Percentiles rank a stretch among this genome's conserved stretches.
phyloP scores from a whole-genome alignment of 2,113 vertebrate species.

The Alethe diademata region DNA sequence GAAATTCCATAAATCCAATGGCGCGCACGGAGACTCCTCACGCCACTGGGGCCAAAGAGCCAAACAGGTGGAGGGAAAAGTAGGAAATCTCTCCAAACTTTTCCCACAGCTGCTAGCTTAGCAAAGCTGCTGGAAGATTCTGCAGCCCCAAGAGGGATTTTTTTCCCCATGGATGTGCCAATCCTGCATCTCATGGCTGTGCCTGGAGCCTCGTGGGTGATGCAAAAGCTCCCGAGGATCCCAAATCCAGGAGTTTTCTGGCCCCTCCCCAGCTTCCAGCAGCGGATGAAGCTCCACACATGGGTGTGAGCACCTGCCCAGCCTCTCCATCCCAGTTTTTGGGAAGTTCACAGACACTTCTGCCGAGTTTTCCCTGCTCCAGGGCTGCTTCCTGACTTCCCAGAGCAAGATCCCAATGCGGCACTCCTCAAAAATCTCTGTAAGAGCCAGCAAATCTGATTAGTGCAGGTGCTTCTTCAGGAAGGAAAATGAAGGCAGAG shows the following conservation, averaged over 20 bases:
- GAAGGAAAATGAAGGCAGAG: not conserved
- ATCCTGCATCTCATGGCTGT: rapidly evolving
- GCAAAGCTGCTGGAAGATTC: not conserved
- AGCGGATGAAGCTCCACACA: not conserved
- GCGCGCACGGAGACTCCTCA: rapidly evolving
- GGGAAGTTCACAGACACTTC: not conserved
- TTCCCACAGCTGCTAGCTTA: not conserved
- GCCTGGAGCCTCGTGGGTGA: rapidly evolving
- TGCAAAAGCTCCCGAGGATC: not conserved
- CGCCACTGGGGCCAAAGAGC: not conserved
- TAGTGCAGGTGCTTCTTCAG: not conserved
- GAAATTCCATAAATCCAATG: not conserved
- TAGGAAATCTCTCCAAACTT: not conserved
- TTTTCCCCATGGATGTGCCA: not conserved
- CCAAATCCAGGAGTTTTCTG: not conserved
- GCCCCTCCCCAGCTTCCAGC: not conserved
- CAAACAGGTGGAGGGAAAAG: not conserved
- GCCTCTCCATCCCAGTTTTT: not conserved
- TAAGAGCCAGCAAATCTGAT: not conserved
- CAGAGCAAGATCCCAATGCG: rapidly evolving
- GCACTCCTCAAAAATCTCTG: not conserved
- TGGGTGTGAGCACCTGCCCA: rapidly evolving
- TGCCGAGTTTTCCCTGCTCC: not conserved
- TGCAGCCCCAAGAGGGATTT: not conserved
- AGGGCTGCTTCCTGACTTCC: not conserved